Percentiles rank a stretch among this genome's conserved stretches.
Conservation (phyloP, 2,113 vertebrate species). For the Bufo bufo region DNA sequence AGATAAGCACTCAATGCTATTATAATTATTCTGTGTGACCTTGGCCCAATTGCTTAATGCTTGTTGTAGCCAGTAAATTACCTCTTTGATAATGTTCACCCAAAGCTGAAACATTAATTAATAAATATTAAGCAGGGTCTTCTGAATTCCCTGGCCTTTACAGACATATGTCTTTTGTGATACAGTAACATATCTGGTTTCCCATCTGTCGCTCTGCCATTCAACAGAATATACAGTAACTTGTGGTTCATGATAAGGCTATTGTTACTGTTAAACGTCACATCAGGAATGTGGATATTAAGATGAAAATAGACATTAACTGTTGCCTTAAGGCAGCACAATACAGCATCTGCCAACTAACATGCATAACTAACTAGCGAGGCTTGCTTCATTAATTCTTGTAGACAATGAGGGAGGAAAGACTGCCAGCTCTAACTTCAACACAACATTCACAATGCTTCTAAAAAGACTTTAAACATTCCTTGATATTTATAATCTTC, state of each 20-base stretch:
- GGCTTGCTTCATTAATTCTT: conserved; percentile 30
- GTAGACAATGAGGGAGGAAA: conserved; percentile 26
- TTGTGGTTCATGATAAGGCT: background rate
- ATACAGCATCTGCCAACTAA: conserved; percentile 48
- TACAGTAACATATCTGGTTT: background rate
- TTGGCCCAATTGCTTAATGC: conserved; percentile 25
- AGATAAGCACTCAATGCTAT: background rate
- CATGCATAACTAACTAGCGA: conserved; percentile 46
- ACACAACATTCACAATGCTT: background rate
- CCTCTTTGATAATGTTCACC: conserved; percentile 5
- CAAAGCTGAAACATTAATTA: conserved; percentile 31
- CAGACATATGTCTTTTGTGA: background rate
- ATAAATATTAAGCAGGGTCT: conserved; percentile 1
- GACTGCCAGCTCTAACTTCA: background rate
- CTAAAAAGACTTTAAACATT: background rate
- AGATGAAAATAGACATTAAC: conserved; percentile 37
- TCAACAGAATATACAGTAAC: background rate
- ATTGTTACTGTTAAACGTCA: background rate
- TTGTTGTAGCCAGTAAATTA: conserved; percentile 28
- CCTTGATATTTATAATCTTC: background rate
- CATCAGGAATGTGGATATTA: background rate
- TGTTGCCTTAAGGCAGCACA: conserved; percentile 36
- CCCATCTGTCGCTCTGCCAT: background rate
- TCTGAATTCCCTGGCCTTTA: background rate
- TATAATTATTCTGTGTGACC: conserved; percentile 18